A percentile compares a stretch with the other conserved stretches of the same genome.
Conservation (phyloP, 2,113 vertebrate species). For the Solenodon paradoxus region DNA sequence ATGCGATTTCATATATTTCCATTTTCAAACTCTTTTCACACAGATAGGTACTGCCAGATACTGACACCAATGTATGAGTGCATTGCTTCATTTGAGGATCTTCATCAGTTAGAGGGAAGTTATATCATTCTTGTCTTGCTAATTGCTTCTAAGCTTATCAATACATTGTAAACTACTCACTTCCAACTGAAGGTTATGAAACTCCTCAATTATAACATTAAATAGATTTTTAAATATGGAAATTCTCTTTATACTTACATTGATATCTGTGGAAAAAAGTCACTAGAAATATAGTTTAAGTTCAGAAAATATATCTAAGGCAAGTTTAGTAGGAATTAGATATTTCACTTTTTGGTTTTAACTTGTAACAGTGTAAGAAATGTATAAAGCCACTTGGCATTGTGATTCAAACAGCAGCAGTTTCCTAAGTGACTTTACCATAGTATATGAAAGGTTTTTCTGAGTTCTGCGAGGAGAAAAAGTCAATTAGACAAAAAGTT, state of each 20-base stretch:
- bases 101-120: background rate
- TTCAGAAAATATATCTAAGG: background rate
- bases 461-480: too few species aligned
- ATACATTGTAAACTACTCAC: background rate
- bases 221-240: background rate
- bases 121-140: background rate
- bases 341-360: background rate
- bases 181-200: conserved; percentile 1
- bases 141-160: background rate
- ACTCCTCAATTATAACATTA: background rate
- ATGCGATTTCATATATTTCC: conserved; percentile 30
- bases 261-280: background rate
- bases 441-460: too few species aligned
- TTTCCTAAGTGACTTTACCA: background rate
- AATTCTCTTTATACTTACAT: background rate
- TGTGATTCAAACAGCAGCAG: background rate
- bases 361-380: background rate
- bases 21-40: conserved; percentile 16
- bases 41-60: background rate
- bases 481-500: too few species aligned
- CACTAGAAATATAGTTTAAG: background rate
- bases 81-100: background rate
- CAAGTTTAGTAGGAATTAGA: background rate
- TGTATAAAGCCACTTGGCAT: background rate
- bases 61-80: background rate